Evolutionary conservation across 1,140 invertebrate genomes (phyloP), one percentile per base, ranked within the genome.

Genomic region (Leptinotarsa texana): DNA sequence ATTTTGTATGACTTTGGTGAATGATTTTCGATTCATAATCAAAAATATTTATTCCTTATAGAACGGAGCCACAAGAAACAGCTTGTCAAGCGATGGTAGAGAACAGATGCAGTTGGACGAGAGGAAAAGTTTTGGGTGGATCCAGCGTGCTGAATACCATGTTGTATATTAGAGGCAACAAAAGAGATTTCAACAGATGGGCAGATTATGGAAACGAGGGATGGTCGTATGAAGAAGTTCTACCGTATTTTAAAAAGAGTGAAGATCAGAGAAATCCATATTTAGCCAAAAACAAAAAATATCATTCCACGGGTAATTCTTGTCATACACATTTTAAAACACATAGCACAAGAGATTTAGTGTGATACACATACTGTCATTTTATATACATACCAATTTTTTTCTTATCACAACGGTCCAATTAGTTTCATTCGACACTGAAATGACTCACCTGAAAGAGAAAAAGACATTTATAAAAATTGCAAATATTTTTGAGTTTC

Each of bases 111-210:
- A 92, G 91, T 77, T 95, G 94, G 94, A 95, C 94, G 0, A 89
- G 93, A 71, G 94, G 94, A 62, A 95, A 95, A 86, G 90, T 94
- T 3, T 83, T 95, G 13, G 96, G 96, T 1, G 97, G 97, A 1
- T 96, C 94, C 1, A 93, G 91, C 17, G 94, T 95, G 1, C 84
- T 95, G 0, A 96, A 95, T 78, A 94, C 93, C 0, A 95, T 98
- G 96, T 89, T 97, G 0, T 98, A 98, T 83, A 92, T 98, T 6
- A 87, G 97, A 73, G 97, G 97, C 1, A 97, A 98, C 86, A 90
- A 91, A 74, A 87, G 91, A 3, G 96, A 98, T 83, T 99, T 91
- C 81, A 94, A 98, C 84, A 89, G 77, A 69, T 99, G 97, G 97
- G 93, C 93, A 51, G 87, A 88, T 0, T 90, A 95, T 61, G 96